phyloP scores from a whole-genome alignment of 1,140 invertebrate genomes.

The Polyergus mexicanus region DNA sequence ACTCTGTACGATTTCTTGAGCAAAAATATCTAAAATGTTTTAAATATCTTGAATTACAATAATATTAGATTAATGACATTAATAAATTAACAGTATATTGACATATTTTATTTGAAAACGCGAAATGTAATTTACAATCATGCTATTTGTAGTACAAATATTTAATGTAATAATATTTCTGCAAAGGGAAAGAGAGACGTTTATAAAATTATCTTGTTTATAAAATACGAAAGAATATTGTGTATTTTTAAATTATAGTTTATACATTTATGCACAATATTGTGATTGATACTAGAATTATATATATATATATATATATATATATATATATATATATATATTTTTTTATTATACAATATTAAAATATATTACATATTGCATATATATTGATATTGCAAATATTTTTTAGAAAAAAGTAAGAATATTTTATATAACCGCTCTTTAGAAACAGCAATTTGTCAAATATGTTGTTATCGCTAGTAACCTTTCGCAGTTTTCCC shows the following conservation, averaged over 20 bases:
- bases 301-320: background rate
- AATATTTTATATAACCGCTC: slow-evolving; percentile 15
- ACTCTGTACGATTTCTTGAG: background rate
- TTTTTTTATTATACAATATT: background rate
- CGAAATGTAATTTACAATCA: background rate
- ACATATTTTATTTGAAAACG: background rate
- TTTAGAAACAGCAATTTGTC: slow-evolving; percentile 5
- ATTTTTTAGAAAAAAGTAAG: background rate
- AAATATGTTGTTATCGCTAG: slow-evolving; percentile 8
- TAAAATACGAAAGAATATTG: background rate
- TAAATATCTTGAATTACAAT: background rate
- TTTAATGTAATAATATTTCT: background rate
- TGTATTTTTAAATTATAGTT: background rate
- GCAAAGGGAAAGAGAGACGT: background rate
- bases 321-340: background rate
- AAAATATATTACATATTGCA: background rate
- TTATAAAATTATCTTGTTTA: background rate
- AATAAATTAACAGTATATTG: background rate
- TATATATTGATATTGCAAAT: background rate
- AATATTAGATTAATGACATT: background rate
- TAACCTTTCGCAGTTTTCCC: background rate
- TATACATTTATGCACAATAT: too few species aligned
- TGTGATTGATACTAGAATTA: background rate
- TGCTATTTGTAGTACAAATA: background rate
- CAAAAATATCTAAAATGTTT: background rate